Base-by-base conservation (phyloP, 2,113 vertebrate species). In the Gallinago undulata region DNA sequence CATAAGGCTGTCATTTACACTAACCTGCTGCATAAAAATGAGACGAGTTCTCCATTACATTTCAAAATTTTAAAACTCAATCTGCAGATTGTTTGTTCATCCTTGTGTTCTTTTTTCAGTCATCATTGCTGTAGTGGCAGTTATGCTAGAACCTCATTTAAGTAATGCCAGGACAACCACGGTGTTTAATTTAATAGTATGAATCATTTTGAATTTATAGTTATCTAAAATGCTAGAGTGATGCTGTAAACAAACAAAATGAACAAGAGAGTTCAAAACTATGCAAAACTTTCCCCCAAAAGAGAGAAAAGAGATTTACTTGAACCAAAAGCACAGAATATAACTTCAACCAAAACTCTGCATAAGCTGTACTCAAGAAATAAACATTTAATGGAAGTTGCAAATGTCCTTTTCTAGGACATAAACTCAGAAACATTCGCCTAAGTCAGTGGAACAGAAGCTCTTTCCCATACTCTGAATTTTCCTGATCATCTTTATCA, bases 371-470 rank as follows among this genome's bases (percentile, higher is more conserved):
- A 91, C 31, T 92, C 50, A 89, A 35, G 62, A 60, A 90, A 77
- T 14, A 31, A 96, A 88, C 35, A 90, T 72, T 22, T 76, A 92
- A 91, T 83, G 53, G 50, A 97, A 94, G 83, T 14, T 57, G 80
- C 18, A 97, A 92, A 63, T 59, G 41, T 28, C 63, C 51, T 69
- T 79, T 89, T 47, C 27, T 59, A 69, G 66, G 66, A 55, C n/a
- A 76, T 30, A 76, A 89, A 78, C 53, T 97, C 77, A 95, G 87
- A 96, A 91, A 55, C 55, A 93, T 68, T 64, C 82, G 33, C 89
- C 88, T 53, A 92, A 92, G 94, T 74, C 74, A 53, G 69, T 6
- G 57, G 45, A 91, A 91, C 35, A 93, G 62, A 88, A 72, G 51
- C 27, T 43, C 47, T 83, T 86, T n/a, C 91, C 47, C 45, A 8